A percentile compares a stretch with the other conserved stretches of the same genome.
phyloP scores from a whole-genome alignment of 2,113 vertebrate genomes.

The Sander lucioperca region DNA sequence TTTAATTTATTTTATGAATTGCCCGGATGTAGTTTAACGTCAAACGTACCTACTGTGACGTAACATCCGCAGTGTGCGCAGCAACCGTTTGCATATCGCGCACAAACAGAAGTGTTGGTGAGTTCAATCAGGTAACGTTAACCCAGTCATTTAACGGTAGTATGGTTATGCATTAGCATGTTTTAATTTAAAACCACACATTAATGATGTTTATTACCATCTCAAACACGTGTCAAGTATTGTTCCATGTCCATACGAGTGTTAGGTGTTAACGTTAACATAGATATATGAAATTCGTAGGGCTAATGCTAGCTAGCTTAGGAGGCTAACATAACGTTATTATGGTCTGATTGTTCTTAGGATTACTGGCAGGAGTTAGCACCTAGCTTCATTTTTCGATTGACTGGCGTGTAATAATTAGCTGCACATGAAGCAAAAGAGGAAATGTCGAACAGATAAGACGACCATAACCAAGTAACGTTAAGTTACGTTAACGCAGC shows the following conservation, averaged over 20 bases:
- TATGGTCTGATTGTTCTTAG: neutral
- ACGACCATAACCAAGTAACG: no score
- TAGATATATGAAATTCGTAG: neutral
- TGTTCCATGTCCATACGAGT: accelerated
- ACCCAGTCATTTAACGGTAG: accelerated
- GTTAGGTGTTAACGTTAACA: conserved; percentile 18
- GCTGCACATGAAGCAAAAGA: accelerated
- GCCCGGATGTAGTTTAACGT: conserved; percentile 27
- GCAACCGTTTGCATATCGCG: conserved; percentile 3
- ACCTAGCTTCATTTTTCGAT: accelerated
- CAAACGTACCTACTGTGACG: neutral
- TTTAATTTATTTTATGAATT: neutral
- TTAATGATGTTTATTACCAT: accelerated
- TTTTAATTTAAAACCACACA: neutral
- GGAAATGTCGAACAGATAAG: accelerated
- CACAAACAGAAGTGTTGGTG: neutral
- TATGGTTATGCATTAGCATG: accelerated
- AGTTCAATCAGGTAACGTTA: neutral
- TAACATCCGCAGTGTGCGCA: conserved; percentile 31
- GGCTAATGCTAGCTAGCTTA: conserved; percentile 31
- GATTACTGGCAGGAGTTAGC: accelerated
- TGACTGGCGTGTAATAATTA: neutral
- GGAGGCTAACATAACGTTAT: neutral
- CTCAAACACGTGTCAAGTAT: accelerated
- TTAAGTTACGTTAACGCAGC: no score